phyloP scores from a whole-genome alignment of 2,797 vertebrate species.

The Spondyliosoma cantharus region DNA sequence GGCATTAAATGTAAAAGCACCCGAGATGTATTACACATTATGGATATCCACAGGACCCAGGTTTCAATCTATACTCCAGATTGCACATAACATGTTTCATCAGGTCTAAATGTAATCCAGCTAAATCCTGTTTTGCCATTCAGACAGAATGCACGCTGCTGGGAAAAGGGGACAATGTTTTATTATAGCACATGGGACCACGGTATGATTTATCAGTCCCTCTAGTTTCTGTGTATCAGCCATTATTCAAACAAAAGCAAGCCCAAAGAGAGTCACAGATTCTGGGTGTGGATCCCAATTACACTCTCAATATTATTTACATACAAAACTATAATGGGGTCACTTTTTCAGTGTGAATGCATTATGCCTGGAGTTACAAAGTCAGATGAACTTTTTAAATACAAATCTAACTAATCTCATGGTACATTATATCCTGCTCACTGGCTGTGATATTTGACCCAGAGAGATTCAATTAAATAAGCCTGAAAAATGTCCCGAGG shows the following conservation, averaged over 20 bases:
- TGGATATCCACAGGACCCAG: background rate
- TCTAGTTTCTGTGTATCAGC: slow-evolving; percentile 18
- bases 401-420: background rate
- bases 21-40: background rate
- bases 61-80: background rate
- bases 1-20: background rate
- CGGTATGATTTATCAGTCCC: slow-evolving; percentile 43
- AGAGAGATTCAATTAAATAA: background rate
- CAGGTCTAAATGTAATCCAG: slow-evolving; percentile 21
- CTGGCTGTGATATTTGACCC: background rate
- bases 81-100: slow-evolving; percentile 10
- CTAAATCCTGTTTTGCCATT: slow-evolving; percentile 5
- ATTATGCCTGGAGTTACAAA: background rate
- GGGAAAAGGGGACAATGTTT: background rate
- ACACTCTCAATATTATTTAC: background rate
- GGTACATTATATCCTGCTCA: background rate
- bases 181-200: slow-evolving; percentile 6
- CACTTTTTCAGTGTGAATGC: background rate
- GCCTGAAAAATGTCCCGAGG: background rate
- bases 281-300: background rate
- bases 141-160: slow-evolving; percentile 1
- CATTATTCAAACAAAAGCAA: slow-evolving; percentile 31
- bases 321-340: background rate
- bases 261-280: slow-evolving; percentile 2
- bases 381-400: background rate